These are phyloP conservation scores for Pachyramphus minor DNA, from an alignment of 2,113 vertebrate genomes.

Conservation along the genomic window DNA sequence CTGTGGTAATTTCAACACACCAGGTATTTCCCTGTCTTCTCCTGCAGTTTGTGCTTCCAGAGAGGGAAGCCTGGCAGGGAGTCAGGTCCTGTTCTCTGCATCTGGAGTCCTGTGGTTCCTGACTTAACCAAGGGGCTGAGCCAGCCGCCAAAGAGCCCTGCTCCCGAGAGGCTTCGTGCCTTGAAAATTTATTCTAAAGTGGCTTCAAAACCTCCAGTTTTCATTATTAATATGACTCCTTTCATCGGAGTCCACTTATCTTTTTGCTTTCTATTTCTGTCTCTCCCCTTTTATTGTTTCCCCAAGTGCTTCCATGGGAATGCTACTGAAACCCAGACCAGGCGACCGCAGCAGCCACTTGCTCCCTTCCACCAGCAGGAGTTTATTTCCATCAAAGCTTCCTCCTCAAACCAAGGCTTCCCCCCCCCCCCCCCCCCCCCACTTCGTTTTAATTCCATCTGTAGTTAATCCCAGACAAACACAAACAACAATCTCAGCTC, in stretches of 20 bases:
- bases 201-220: conserved; percentile 17
- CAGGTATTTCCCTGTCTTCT: background rate
- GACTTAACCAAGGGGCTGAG: background rate
- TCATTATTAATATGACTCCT: conserved; percentile 18
- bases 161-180: background rate
- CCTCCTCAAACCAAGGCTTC: background rate
- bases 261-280: conserved; percentile 5
- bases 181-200: conserved; percentile 7
- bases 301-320: background rate
- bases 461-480: conserved; percentile 62
- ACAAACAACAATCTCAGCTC: conserved; percentile 54
- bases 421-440: too few species aligned
- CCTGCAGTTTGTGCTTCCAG: background rate
- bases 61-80: background rate
- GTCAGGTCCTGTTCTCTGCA: background rate
- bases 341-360: background rate
- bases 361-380: background rate
- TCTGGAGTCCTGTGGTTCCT: background rate
- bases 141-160: background rate
- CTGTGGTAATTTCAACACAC: background rate
- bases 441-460: conserved; percentile 42
- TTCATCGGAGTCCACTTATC: conserved; percentile 35
- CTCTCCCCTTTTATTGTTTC: conserved; percentile 4
- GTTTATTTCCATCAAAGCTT: conserved; percentile 28
- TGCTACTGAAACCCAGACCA: background rate